Evolutionary conservation across 2,797 vertebrate genomes (phyloP).

Genomic region (Antrozous pallidus): DNA sequence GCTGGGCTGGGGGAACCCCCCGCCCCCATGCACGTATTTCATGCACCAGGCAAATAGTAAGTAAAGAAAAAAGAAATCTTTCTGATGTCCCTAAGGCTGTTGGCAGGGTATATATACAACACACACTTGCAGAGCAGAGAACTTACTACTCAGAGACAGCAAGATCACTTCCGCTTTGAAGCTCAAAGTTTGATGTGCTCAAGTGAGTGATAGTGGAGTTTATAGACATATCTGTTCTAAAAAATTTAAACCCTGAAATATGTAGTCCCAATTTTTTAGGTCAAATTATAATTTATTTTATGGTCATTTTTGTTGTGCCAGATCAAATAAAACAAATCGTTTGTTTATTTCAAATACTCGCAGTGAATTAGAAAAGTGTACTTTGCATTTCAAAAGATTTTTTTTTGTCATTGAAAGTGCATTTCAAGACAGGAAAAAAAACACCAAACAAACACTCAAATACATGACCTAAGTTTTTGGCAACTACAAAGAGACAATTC

Average conservation of each 20-base stretch:
- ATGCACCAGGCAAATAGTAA: not conserved
- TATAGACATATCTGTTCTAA: not conserved
- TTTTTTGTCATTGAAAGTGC: slow-evolving; percentile 25
- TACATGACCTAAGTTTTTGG: slow-evolving; percentile 58
- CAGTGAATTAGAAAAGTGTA: slow-evolving; percentile 32
- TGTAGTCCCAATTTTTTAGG: not conserved
- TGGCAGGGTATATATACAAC: not conserved
- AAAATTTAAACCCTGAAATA: slow-evolving; percentile 19
- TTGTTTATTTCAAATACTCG: slow-evolving; percentile 57
- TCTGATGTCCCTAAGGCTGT: not conserved
- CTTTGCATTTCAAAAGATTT: slow-evolving; percentile 60
- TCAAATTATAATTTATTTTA: slow-evolving; percentile 42
- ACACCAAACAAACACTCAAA: not conserved
- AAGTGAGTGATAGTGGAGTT: not conserved
- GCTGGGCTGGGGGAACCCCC: too few relatives aligned
- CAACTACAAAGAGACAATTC: slow-evolving; percentile 21
- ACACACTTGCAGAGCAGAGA: not conserved
- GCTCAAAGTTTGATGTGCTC: not conserved
- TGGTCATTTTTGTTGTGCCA: slow-evolving; percentile 22
- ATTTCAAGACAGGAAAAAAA: not conserved
- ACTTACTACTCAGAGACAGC: not conserved
- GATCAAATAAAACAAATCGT: slow-evolving; percentile 50
- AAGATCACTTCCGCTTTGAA: not conserved
- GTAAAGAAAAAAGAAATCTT: not conserved
- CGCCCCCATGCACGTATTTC: too few relatives aligned